Evolutionary conservation across 2,797 vertebrate species (phyloP).

Genomic region (Distichodus sexfasciatus): DNA sequence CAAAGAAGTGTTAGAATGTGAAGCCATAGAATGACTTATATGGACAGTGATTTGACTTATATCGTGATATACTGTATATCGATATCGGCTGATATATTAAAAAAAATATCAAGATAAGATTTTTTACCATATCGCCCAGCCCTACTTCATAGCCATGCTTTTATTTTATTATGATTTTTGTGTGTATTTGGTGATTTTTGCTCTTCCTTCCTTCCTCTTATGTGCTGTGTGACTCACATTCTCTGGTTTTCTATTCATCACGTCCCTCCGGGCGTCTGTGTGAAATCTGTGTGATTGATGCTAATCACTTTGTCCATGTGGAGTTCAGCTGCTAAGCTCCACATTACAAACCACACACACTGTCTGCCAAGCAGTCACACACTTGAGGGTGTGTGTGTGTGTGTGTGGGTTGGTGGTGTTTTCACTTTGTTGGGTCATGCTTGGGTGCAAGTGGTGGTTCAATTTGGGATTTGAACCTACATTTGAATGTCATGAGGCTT

Average conservation of each 20-base stretch:
- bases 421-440: background rate
- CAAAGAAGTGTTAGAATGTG: too few species aligned
- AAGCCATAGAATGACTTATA: too few species aligned
- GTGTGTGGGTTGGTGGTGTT: background rate
- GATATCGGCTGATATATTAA: too few species aligned
- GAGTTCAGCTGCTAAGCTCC: conserved; percentile 3
- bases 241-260: conserved; percentile 32
- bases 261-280: conserved; percentile 43
- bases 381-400: too few species aligned
- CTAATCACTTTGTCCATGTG: conserved; percentile 59
- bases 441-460: background rate
- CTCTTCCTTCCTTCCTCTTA: background rate
- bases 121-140: too few species aligned
- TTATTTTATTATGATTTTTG: conserved; percentile 18
- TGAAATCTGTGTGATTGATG: conserved; percentile 66
- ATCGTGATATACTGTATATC: too few species aligned
- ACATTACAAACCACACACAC: background rate
- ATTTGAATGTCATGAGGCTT: too few species aligned
- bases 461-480: background rate
- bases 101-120: too few species aligned
- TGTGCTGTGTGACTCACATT: conserved; percentile 41
- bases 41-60: too few species aligned
- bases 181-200: conserved; percentile 17
- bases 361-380: background rate
- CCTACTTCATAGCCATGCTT: too few species aligned